These are phyloP conservation scores for Agrochola lychnidis DNA, from an alignment of 2,888 invertebrate species.

Conservation along the genomic window DNA sequence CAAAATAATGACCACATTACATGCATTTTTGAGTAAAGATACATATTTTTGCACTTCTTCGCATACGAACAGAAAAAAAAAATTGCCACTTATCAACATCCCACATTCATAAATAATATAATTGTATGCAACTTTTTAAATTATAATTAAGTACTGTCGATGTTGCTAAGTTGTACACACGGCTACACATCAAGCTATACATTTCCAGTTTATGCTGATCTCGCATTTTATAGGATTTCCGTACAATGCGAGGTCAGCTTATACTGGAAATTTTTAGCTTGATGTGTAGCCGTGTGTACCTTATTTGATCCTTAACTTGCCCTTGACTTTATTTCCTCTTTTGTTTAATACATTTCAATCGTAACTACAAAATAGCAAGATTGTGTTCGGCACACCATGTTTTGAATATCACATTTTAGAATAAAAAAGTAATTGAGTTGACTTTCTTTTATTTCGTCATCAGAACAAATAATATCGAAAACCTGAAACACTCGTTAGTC, in stretches of 20 bases:
- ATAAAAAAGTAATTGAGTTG: neutral
- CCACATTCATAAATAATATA: neutral
- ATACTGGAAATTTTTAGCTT: too few species aligned
- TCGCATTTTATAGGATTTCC: too few species aligned
- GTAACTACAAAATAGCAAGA: neutral
- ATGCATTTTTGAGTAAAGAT: too few species aligned
- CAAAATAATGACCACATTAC: too few species aligned
- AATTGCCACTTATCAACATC: neutral
- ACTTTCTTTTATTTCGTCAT: slow-evolving; percentile 2
- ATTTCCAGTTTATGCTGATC: too few species aligned
- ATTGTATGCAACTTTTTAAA: neutral
- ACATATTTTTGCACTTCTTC: slow-evolving; percentile 16
- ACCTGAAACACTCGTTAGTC: slow-evolving; percentile 19
- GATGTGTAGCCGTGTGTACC: too few species aligned
- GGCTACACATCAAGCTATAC: too few species aligned
- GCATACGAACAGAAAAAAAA: neutral
- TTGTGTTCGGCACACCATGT: neutral
- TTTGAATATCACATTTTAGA: neutral
- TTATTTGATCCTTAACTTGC: neutral
- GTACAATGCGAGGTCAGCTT: too few species aligned
- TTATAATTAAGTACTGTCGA: too few species aligned
- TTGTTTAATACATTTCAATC: neutral
- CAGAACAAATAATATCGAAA: neutral
- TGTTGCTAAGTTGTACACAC: neutral
- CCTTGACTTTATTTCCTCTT: neutral